Evolutionary conservation across 2,113 vertebrate genomes (phyloP).

Genomic region (Noturus placidus): DNA sequence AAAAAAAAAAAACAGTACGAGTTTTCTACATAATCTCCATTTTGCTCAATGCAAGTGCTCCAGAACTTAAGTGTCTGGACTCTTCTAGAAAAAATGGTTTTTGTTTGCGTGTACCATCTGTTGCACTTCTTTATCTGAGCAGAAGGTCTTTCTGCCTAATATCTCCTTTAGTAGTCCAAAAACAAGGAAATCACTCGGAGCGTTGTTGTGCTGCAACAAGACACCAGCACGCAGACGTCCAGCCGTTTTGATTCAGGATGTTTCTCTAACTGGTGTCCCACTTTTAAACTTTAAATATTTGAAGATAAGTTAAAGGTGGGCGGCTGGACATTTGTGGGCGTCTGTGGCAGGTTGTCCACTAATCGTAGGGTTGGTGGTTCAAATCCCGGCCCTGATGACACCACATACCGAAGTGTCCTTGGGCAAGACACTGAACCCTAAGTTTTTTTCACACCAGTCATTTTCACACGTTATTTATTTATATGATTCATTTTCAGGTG

Average conservation of each 20-base stretch:
- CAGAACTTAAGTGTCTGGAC: not conserved
- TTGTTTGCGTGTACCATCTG: not conserved
- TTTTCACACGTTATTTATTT: not conserved
- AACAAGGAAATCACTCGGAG: not conserved
- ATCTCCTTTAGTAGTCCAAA: not conserved
- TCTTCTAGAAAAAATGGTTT: not conserved
- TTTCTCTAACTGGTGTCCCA: not conserved
- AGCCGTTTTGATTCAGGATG: not conserved
- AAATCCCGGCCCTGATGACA: too few species aligned
- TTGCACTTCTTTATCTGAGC: not conserved
- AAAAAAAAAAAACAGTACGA: not conserved
- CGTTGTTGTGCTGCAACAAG: not conserved
- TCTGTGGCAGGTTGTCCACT: too few species aligned
- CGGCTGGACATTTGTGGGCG: too few species aligned
- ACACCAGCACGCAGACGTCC: not conserved
- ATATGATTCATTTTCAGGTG: too few species aligned
- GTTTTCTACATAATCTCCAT: not conserved
- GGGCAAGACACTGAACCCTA: too few species aligned
- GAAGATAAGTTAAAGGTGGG: not conserved
- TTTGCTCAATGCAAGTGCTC: not conserved
- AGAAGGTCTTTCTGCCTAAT: not conserved
- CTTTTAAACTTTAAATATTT: not conserved
- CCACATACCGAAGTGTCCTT: too few species aligned
- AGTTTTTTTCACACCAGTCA: too few species aligned
- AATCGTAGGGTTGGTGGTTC: too few species aligned